Evolutionary conservation across 37 sponge, comb jelly and placozoan genomes (phyloP).

Genomic region (Spongilla lacustris): DNA sequence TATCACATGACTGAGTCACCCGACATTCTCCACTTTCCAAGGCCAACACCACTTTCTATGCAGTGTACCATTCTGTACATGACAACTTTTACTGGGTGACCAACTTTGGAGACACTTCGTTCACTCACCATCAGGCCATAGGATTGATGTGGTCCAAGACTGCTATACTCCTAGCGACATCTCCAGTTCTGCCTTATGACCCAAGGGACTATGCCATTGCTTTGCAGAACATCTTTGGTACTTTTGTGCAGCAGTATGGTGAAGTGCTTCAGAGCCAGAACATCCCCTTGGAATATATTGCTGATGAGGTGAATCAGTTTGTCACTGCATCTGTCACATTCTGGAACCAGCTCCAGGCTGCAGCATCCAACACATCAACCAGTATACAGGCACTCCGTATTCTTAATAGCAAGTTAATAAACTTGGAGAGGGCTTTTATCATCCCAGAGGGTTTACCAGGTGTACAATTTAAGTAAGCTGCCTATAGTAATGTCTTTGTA

Average conservation of each 20-base stretch:
- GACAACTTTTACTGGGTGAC: slow-evolving; percentile 73
- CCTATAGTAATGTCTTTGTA: too few species aligned
- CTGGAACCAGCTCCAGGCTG: too few species aligned
- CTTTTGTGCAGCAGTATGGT: slow-evolving; percentile 21
- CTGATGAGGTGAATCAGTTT: too few species aligned
- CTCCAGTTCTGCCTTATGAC: slow-evolving; percentile 62
- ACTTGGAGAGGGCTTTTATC: slow-evolving; percentile 89
- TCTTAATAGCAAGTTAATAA: slow-evolving; percentile 82
- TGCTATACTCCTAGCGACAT: slow-evolving; percentile 46
- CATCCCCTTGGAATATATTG: slow-evolving; percentile 10
- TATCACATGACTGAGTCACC: too few species aligned
- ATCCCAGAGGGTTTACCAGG: slow-evolving; percentile 84
- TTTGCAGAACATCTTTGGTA: slow-evolving; percentile 10
- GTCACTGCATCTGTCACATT: too few species aligned
- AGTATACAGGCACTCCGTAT: slow-evolving; percentile 32
- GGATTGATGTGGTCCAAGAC: slow-evolving; percentile 59
- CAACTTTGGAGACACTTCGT: slow-evolving; percentile 50
- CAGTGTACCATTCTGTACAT: slow-evolving; percentile 82
- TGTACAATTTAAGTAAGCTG: slow-evolving; percentile 66
- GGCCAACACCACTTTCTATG: slow-evolving; percentile 11
- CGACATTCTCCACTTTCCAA: too few species aligned
- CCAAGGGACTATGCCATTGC: slow-evolving; percentile 38
- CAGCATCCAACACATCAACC: too few species aligned
- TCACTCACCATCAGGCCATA: slow-evolving; percentile 58
- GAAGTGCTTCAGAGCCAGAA: slow-evolving; percentile 9